Evolutionary conservation across 2,888 invertebrate species (phyloP).

Genomic region (Lumbricus terrestris): DNA sequence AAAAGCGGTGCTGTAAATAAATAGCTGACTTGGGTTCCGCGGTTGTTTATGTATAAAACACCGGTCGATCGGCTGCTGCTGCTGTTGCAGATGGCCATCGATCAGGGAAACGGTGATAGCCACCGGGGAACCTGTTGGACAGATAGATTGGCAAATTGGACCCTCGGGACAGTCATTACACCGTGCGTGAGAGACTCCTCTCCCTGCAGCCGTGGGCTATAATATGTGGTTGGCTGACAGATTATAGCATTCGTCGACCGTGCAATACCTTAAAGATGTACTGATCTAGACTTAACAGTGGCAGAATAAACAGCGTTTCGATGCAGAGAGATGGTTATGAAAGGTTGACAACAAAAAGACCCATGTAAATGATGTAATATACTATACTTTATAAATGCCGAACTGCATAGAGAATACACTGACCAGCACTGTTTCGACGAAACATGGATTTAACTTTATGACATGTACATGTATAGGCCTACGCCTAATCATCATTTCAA

Average conservation of each 20-base stretch:
- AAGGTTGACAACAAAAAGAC: too few relatives aligned
- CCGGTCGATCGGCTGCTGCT: too few relatives aligned
- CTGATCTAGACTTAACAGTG: background rate
- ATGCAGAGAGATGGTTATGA: too few relatives aligned
- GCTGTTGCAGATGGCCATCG: background rate
- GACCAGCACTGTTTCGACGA: too few relatives aligned
- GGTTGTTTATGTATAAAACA: background rate
- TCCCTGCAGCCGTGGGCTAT: too few relatives aligned
- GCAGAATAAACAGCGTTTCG: background rate
- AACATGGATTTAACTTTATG: too few relatives aligned
- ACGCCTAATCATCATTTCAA: too few relatives aligned
- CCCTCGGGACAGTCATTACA: slow-evolving; percentile 3
- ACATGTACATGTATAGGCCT: too few relatives aligned
- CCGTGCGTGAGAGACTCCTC: background rate
- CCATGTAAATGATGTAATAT: too few relatives aligned
- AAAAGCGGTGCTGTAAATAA: slow-evolving; percentile 8
- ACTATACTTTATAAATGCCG: background rate
- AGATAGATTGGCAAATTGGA: slow-evolving; percentile 3
- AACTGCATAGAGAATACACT: background rate
- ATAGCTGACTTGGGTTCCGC: background rate
- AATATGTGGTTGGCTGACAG: background rate
- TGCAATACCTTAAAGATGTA: background rate
- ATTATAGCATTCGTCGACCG: background rate
- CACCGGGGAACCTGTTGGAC: background rate
- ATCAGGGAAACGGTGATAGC: background rate